Evolutionary conservation across 2,888 invertebrate genomes (phyloP), one percentile per base, ranked within the genome.

Genomic region (Malacosoma neustria): DNA sequence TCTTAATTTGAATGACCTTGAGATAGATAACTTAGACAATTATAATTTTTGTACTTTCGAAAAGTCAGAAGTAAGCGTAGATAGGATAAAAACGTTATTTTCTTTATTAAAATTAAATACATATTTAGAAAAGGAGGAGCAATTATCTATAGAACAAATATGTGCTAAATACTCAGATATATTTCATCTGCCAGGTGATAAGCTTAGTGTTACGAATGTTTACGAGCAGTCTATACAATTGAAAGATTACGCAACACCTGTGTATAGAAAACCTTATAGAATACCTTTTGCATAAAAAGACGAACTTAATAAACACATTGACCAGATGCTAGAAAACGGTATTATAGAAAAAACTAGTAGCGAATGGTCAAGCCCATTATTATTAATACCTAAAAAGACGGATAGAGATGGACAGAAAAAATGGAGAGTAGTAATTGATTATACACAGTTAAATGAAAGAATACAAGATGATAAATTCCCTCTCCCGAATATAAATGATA

Each of bases 321-420:
- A 38, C n/a, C 11, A 41, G 11, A 43, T 50, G 45, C 14, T 46
- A 31, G 13, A 36, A 3, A 32, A 49, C 1, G 44, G 33, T 14
- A 45, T 49, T 11, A 47, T 51, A 36, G 45, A 45, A 33, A 13
- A 22, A 29, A 4, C 35, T n/a, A 11, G 13, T 9, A 43, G 41
- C 29, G 43, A 41, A 4, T 51, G 49, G 49, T 41, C 43, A 0
- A 45, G 49, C 29, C 53, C 53, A 2, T 9, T 54, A 5, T 34
- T 47, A 7, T 12, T 53, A 14, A 50, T 53, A 3, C 54, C 51
- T 1, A 54, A 52, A 39, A 51, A 48, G 13, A n/a, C 13, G n/a
- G 39, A 45, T 22, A 5, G 15, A 5, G 14, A 14, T 13, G 36
- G 32, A 5, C 14, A 40, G 5, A 42, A 45, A 30, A 49, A 51